Base-by-base conservation (phyloP, 2,797 vertebrate species). In the Acropternis orthonyx region DNA sequence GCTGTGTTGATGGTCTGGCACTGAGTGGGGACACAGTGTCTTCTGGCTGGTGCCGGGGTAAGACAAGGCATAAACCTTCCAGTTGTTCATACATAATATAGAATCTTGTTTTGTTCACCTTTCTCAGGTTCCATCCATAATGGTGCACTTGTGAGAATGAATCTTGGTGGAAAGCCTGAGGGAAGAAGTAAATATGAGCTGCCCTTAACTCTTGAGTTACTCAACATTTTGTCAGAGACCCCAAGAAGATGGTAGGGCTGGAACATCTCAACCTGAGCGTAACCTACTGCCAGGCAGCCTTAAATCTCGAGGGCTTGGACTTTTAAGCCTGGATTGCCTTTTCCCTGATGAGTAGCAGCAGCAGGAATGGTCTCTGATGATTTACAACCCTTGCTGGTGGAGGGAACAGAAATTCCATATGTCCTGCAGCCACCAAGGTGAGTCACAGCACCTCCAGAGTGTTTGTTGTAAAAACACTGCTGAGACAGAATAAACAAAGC, bases 401-500 rank as follows among this genome's bases (percentile, higher is more conserved):
- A 79, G 36, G 28, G 48, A 85, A 21, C 12, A 11, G 71, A 39
- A 65, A 17, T 10, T 32, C 27, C 26, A 43, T 36, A 26, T 27
- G 36, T 59, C 80, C 81, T 72, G 91, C 58, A 76, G 59, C 61
- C 79, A 61, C 89, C 79, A 48, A 62, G 30, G 54, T 83, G 91
- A 96, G 49, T 85, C 91, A 85, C 0, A 0, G 22, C 2, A 0
- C 21, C 39, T 77, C 34, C 2, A 24, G 8, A 18, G 52, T 32
- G 79, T 66, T 92, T 83, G 58, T n/a, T 73, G 62, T 61, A 55
- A 72, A 88, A 95, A 95, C 27, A 86, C 3, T 44, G 39, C 87
- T 77, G 89, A 95, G 82, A 84, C 75, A 59, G 85, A 93, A 88
- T 37, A 91, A 94, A 94, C 93, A 83, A 32, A 77, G 54, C 83